phyloP scores from a whole-genome alignment of 2,113 vertebrate species.

The Silurus asotus region DNA sequence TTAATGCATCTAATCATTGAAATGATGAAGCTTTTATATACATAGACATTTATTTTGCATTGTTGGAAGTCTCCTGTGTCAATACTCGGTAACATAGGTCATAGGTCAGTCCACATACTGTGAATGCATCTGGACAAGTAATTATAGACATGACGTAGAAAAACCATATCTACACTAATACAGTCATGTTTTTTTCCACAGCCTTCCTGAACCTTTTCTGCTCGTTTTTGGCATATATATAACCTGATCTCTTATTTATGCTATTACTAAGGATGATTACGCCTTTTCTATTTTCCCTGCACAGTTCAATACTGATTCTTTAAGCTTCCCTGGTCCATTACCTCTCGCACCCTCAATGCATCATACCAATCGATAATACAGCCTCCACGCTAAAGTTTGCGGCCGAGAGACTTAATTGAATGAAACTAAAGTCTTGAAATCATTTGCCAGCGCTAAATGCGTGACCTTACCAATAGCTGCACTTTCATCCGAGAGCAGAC shows the following conservation, averaged over 20 bases:
- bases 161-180: too few species aligned
- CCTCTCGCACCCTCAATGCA: background rate
- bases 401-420: constrained; percentile 25
- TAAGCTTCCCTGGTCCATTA: constrained; percentile 29
- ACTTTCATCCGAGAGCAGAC: constrained; percentile 10
- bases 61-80: background rate
- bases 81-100: background rate
- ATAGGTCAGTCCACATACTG: background rate
- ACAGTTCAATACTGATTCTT: constrained; percentile 30
- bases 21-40: background rate
- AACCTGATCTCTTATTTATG: constrained; percentile 17
- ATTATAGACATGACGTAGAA: background rate
- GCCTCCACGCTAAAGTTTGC: background rate
- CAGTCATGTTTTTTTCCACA: background rate
- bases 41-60: background rate
- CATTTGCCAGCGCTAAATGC: constrained; percentile 37
- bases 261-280: background rate
- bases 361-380: constrained; percentile 15
- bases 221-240: background rate
- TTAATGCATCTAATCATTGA: background rate
- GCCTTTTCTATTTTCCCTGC: background rate
- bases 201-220: background rate
- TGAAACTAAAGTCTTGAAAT: constrained; percentile 28
- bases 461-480: background rate
- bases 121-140: background rate